These are phyloP conservation scores for Papilio demoleus DNA, from an alignment of 2,888 invertebrate genomes.

Conservation along the genomic window DNA sequence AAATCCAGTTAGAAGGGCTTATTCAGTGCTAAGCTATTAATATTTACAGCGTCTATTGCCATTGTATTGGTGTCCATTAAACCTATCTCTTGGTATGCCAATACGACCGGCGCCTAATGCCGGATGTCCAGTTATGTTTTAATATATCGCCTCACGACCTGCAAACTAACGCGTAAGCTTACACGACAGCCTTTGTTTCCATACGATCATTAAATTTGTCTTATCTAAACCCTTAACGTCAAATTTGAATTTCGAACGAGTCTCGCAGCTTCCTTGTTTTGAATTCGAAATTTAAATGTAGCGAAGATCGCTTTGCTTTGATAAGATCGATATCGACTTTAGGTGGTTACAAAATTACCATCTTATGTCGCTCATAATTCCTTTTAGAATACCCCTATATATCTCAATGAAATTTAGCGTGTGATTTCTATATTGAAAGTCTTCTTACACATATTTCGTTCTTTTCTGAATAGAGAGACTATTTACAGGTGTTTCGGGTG, in stretches of 20 bases:
- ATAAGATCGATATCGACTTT: slow-evolving; percentile 16
- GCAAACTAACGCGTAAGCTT: slow-evolving; percentile 35
- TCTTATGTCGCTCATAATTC: background rate
- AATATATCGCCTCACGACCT: slow-evolving; percentile 29
- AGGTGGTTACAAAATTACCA: background rate
- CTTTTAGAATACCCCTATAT: background rate
- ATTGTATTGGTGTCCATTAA: slow-evolving; percentile 31
- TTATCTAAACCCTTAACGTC: slow-evolving; percentile 52
- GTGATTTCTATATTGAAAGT: too few relatives aligned
- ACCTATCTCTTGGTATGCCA: slow-evolving; percentile 23
- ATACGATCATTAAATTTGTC: slow-evolving; percentile 55
- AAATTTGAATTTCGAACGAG: slow-evolving; percentile 58
- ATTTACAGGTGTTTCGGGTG: background rate
- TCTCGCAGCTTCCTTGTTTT: slow-evolving; percentile 49
- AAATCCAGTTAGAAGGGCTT: slow-evolving; percentile 10
- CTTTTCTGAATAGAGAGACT: background rate
- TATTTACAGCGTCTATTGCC: slow-evolving; percentile 25
- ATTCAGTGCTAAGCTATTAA: slow-evolving; percentile 27
- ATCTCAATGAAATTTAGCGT: background rate
- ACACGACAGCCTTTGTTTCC: slow-evolving; percentile 44
- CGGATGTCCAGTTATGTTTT: slow-evolving; percentile 40
- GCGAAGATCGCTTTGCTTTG: slow-evolving; percentile 38
- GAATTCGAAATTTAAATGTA: slow-evolving; percentile 42
- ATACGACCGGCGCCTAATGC: slow-evolving; percentile 15
- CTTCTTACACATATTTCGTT: background rate